These are phyloP conservation scores for Isaurus tuberculatus DNA, from an alignment of 92 coral and sea anemone genomes.

Conservation along the genomic window DNA sequence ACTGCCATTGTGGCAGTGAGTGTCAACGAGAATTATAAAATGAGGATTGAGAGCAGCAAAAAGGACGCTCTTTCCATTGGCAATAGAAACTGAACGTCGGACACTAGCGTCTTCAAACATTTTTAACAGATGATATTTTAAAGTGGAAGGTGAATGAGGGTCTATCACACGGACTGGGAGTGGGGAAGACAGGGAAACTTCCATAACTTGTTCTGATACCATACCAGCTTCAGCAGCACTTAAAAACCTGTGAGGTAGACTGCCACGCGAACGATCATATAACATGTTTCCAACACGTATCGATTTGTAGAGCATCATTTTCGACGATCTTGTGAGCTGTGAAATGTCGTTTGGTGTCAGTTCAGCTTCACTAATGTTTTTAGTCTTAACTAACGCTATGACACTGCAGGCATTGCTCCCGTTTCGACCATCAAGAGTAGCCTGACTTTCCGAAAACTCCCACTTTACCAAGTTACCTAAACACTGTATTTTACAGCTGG, in stretches of 20 bases:
- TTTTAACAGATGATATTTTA: constrained; percentile 37
- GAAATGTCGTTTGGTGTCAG: constrained; percentile 29
- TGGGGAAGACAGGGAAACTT: constrained; percentile 41
- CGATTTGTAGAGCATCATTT: constrained; percentile 22
- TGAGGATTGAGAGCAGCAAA: constrained; percentile 29
- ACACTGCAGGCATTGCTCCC: constrained; percentile 65
- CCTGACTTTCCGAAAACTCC: constrained; percentile 53
- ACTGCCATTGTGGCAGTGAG: constrained; percentile 51
- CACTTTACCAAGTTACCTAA: constrained; percentile 30
- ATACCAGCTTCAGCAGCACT: constrained; percentile 57
- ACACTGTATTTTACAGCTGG: not conserved
- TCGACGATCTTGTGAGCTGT: constrained; percentile 38
- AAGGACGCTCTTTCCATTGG: constrained; percentile 52
- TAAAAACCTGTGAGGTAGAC: constrained; percentile 52
- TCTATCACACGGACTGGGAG: constrained; percentile 55
- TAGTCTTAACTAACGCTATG: constrained; percentile 40
- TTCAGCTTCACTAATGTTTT: not conserved
- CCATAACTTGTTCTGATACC: constrained; percentile 28
- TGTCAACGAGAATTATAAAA: constrained; percentile 52
- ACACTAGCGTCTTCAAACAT: constrained; percentile 16
- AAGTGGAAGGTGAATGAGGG: constrained; percentile 40
- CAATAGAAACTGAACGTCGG: constrained; percentile 19
- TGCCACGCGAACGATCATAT: constrained; percentile 50
- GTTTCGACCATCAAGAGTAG: constrained; percentile 55
- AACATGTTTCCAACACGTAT: constrained; percentile 43